phyloP scores from a whole-genome alignment of 2,113 vertebrate species.

The Misgurnus mizolepis region DNA sequence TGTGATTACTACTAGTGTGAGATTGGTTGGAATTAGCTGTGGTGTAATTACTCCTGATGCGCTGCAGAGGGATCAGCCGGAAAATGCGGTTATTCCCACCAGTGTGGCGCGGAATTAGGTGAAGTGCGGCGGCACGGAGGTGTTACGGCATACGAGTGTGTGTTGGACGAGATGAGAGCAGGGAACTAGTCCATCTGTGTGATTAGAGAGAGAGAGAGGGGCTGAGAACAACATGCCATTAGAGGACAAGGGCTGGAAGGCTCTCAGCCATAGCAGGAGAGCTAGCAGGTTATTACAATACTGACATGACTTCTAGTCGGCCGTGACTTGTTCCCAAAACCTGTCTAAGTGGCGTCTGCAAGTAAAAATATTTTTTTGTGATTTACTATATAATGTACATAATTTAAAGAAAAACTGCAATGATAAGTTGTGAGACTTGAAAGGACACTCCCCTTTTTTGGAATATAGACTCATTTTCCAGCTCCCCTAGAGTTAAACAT shows the following conservation, averaged over 20 bases:
- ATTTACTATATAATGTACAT: too few species aligned
- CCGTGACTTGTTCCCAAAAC: background rate
- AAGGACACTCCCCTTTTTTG: too few species aligned
- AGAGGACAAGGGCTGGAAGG: slow-evolving; percentile 18
- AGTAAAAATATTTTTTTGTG: background rate
- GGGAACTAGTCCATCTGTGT: slow-evolving; percentile 39
- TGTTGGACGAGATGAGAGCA: slow-evolving; percentile 42
- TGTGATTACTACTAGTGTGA: slow-evolving; percentile 46
- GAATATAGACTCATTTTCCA: too few species aligned
- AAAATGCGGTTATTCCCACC: slow-evolving; percentile 44
- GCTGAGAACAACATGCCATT: slow-evolving; percentile 36
- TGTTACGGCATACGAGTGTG: slow-evolving; percentile 6
- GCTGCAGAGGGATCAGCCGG: slow-evolving; percentile 38
- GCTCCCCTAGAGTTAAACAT: too few species aligned
- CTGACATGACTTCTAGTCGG: background rate
- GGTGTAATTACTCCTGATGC: slow-evolving; percentile 50
- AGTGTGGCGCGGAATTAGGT: slow-evolving; percentile 35
- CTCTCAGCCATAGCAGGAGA: slow-evolving; percentile 32
- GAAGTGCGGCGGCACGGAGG: slow-evolving; percentile 21
- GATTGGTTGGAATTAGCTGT: slow-evolving; percentile 47
- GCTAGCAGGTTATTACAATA: slow-evolving; percentile 6
- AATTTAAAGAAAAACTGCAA: too few species aligned
- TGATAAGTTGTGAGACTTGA: too few species aligned
- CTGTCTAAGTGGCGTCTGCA: background rate
- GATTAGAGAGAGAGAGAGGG: slow-evolving; percentile 32